Evolutionary conservation across 2,888 invertebrate genomes (phyloP), one percentile per base, ranked within the genome.

Genomic region (Anticlea derivata): DNA sequence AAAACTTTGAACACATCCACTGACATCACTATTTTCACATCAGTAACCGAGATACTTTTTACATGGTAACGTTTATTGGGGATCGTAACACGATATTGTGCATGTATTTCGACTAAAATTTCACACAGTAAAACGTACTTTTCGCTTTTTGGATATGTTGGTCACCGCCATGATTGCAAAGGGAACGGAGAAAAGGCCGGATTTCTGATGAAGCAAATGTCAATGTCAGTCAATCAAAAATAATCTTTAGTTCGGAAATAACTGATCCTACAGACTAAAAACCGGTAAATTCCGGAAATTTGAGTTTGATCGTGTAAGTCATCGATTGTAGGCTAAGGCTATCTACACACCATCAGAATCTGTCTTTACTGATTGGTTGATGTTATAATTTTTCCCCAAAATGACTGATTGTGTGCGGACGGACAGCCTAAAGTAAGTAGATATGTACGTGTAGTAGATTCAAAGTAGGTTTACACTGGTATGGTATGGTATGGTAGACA

Each of bases 71-170:
- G 48, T 30, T 51, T 33, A 24, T 40, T 27, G 50, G 56, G 44
- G 50, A 60, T 59, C 49, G 23, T 55, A 54, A 54, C 49, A 58
- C 20, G 12, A 27, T 52, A 57, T 45, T 1, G 46, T 35, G 43
- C 33, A 39, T 44, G 51, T 83, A 84, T 84, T 85, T 86, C 44
- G 13, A 29, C 35, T 52, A 53, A 65, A 66, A 55, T 63, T 50
- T 59, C 61, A 65, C 60, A 59, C 53, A 64, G 66, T 72, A 64
- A 39, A 68, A 88, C 89, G 68, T 89, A 90, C 90, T 89, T 90
- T 90, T 78, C 90, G 89, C 82, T 90, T 90, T 85, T 90, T 90
- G 57, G 90, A 90, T 85, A 90, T 89, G 76, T 86, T 89, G 79
- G 66, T 76, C 83, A 80, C 83, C 84, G 90, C 89, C 90, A 90